Evolutionary conservation across 2,888 invertebrate genomes (phyloP), one percentile per base, ranked within the genome.

Genomic region (Pheosia tremula): DNA sequence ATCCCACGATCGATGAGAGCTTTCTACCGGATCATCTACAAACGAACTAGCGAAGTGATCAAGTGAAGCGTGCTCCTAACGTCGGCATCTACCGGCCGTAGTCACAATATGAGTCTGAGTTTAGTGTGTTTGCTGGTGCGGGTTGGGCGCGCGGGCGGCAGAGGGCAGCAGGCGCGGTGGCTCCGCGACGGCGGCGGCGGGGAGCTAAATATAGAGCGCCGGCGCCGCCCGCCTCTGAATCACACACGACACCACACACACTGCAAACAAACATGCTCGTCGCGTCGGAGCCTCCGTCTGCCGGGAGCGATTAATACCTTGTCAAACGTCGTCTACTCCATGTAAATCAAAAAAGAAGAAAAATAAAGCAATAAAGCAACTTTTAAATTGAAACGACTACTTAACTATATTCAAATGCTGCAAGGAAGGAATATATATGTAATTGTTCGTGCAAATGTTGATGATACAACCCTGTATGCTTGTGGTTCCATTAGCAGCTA

Each of bases 131-230:
- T n/a, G 47, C n/a, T 11, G 47, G 11, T 5, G 47, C 11, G 59
- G 45, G 39, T 39, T 56, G 58, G 37, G n/a, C 50, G 58, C 47
- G 52, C 11, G 47, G 39, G 53, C 58, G 54, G 38, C 57, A 67
- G 71, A 63, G 73, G 71, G 74, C 77, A 65, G 65, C 60, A 68
- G 68, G 62, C 58, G 47, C 43, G 69, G 50, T 61, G 71, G 69
- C 65, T 59, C 68, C 69, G 63, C 45, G 58, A 45, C 55, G 60
- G 60, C 62, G 66, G 55, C 66, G 58, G 62, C 74, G 67, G 59
- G 56, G 55, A 53, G 69, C 80, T 80, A 80, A 79, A 80, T 80
- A 78, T 80, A 80, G 70, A 62, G 74, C 74, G 60, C 61, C 69
- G 75, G 65, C 77, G 68, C 70, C 70, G 68, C 69, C 68, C 70